Conservation (phyloP, 2,113 vertebrate species). For the Dicerorhinus sumatrensis region DNA sequence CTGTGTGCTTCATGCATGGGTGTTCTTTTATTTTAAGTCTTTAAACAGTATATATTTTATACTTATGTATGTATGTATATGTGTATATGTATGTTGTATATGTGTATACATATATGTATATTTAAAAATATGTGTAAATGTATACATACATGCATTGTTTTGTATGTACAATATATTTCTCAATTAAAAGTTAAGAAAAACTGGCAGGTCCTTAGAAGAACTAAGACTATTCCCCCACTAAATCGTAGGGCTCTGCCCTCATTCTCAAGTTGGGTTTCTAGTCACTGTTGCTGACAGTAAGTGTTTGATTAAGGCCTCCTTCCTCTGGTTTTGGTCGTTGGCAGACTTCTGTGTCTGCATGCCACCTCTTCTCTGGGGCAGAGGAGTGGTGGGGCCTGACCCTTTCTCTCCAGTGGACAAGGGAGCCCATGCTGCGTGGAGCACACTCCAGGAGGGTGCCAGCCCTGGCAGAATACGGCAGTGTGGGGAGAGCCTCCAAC, state of each 20-base stretch:
- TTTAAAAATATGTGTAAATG: too few relatives aligned
- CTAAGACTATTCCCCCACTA: not conserved
- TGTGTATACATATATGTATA: not conserved
- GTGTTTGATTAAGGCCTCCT: not conserved
- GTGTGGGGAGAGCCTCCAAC: not conserved
- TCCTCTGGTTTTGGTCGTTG: not conserved
- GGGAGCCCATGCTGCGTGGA: not conserved
- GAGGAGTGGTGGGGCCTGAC: too few relatives aligned
- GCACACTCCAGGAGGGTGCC: not conserved
- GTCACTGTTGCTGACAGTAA: not conserved
- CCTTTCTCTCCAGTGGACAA: not conserved
- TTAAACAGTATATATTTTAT: not conserved
- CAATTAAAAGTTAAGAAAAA: constrained; percentile 22
- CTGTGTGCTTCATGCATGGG: not conserved
- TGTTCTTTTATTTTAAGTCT: not conserved
- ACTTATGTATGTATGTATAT: not conserved
- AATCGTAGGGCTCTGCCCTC: not conserved
- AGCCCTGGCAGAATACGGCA: not conserved
- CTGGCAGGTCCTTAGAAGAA: not conserved
- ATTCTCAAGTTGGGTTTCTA: not conserved
- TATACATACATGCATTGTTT: not conserved
- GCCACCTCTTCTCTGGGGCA: not conserved
- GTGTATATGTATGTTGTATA: not conserved
- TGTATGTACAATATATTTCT: not conserved
- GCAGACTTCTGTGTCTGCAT: not conserved